phyloP scores from a whole-genome alignment of 92 coral and sea anemone genomes.

The Siderastrea radians region DNA sequence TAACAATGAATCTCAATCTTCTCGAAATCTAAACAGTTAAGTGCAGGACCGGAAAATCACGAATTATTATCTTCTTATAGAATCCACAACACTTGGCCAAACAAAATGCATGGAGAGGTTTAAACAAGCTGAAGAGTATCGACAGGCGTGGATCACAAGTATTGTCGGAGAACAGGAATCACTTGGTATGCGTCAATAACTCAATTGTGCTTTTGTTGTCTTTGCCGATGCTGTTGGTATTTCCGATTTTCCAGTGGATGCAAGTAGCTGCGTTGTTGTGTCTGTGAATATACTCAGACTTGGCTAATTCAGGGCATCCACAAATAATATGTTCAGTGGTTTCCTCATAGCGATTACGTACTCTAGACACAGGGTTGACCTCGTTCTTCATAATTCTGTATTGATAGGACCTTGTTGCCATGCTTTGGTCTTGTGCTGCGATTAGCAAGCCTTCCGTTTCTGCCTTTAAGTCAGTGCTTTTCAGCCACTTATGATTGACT shows the following conservation, averaged over 20 bases:
- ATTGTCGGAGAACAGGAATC: neutral
- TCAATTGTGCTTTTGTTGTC: too few relatives aligned
- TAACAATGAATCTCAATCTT: too few relatives aligned
- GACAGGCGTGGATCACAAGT: neutral
- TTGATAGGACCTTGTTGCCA: constrained; percentile 12
- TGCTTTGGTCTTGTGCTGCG: constrained; percentile 30
- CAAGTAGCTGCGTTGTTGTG: neutral
- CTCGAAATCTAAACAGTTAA: neutral
- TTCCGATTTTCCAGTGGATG: neutral
- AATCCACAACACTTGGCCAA: neutral
- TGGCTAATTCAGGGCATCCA: neutral
- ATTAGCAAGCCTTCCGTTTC: constrained; percentile 28
- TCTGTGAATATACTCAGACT: neutral
- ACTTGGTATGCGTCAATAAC: neutral
- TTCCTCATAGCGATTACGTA: neutral
- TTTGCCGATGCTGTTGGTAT: neutral
- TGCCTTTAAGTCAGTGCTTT: neutral
- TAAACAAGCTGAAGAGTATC: neutral
- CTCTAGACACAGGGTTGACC: neutral
- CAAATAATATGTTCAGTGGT: neutral
- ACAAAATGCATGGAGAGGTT: neutral
- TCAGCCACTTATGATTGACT: too few relatives aligned
- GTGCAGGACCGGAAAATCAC: neutral
- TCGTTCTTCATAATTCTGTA: neutral
- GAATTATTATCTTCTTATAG: neutral